Evolutionary conservation across 2,888 invertebrate genomes (phyloP), one percentile per base, ranked within the genome.

Genomic region (Timema cristinae): DNA sequence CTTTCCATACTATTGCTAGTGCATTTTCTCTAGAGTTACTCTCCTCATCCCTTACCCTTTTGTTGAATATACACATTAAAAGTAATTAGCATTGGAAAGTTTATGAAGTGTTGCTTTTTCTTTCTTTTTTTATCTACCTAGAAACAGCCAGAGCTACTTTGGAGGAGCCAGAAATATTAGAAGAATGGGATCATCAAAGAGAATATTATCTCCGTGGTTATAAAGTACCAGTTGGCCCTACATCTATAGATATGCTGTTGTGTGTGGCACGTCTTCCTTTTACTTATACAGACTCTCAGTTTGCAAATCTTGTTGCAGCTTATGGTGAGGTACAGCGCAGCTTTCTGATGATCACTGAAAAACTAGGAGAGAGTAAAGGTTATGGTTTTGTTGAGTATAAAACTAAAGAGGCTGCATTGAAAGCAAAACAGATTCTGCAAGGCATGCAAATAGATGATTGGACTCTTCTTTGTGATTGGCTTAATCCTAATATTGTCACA

Each of bases 351-450:
- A 79, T 81, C 76, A 81, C 82, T 76, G 82, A 83, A 75, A 79
- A 81, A 76, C 81, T 77, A 85, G 85, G 84, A 70, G 80, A 81
- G 54, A 84, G 82, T 78, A 85, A 85, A 77, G 85, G 85, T 11
- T 86, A 86, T 78, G 86, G 86, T 2, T 83, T 86, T 78, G 85
- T 86, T 48, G 84, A 85, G 76, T 86, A 83, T 79, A 78, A 80
- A 54, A 82, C 81, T 69, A 83, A 83, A 75, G 85, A 85, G 75
- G 80, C 82, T 69, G 83, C 84, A 5, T 79, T 82, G 32, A 81
- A 83, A 73, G 85, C 84, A 13, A 82, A 83, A 74, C 80, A 80
- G 71, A 77, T 77, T 66, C 77, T 82, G 67, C 85, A 86, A 73
- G 82, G 83, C 70, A 79, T 80, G 70, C 77, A 79, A 59, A 77